These are phyloP conservation scores for Choristoneura fumiferana DNA, from an alignment of 1,140 invertebrate species.

Conservation along the genomic window DNA sequence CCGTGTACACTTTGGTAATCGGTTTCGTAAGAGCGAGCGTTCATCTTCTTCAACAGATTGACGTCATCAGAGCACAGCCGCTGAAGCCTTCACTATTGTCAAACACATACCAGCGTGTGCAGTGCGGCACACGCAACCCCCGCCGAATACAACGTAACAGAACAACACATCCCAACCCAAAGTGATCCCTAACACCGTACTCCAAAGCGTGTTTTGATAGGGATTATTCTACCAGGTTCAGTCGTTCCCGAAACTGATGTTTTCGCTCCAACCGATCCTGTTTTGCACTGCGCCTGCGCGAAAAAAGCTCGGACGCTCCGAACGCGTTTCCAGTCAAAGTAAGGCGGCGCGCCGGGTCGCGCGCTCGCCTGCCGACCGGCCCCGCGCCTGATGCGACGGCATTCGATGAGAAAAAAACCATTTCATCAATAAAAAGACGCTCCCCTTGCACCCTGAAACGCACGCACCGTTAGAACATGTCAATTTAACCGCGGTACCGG, in stretches of 20 bases:
- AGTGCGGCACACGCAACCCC: conserved; percentile 66
- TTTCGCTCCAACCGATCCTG: conserved; percentile 64
- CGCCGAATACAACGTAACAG: conserved; percentile 28
- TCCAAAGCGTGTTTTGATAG: conserved; percentile 23
- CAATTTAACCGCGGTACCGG: conserved; percentile 51
- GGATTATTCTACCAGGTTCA: conserved; percentile 28
- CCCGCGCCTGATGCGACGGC: conserved; percentile 29
- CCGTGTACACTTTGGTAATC: conserved; percentile 26
- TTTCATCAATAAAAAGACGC: conserved; percentile 66
- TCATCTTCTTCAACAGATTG: conserved; percentile 51
- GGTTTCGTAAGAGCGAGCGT: conserved; percentile 30
- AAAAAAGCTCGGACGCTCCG: conserved; percentile 39
- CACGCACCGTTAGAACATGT: conserved; percentile 50
- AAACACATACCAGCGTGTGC: conserved; percentile 76
- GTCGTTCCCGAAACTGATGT: conserved; percentile 30
- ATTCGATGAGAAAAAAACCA: conserved; percentile 24
- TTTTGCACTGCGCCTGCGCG: conserved; percentile 60
- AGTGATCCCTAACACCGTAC: conserved; percentile 16
- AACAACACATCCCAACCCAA: background rate
- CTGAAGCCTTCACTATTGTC: conserved; percentile 61
- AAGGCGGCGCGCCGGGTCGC: conserved; percentile 72
- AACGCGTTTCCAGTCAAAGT: conserved; percentile 63
- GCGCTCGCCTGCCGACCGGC: conserved; percentile 64
- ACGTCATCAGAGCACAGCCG: conserved; percentile 71
- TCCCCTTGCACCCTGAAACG: conserved; percentile 32